Conservation (phyloP, 2,113 vertebrate genomes). For the Electrona antarctica region DNA sequence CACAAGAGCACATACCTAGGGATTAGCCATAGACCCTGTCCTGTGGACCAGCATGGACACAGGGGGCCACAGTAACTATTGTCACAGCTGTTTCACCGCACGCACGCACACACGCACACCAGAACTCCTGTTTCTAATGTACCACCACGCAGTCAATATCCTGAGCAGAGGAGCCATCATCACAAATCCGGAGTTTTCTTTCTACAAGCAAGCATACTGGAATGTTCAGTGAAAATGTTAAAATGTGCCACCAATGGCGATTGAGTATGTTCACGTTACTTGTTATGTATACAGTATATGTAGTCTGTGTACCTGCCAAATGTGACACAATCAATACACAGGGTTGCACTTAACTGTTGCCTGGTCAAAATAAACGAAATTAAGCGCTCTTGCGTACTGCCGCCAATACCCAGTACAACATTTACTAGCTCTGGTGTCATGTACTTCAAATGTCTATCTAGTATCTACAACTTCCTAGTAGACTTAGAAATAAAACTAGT, state of each 20-base stretch:
- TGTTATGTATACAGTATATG: neutral
- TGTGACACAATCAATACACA: neutral
- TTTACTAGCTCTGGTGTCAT: too few relatives aligned
- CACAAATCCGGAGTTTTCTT: neutral
- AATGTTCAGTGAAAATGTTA: neutral
- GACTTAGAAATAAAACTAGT: too few relatives aligned
- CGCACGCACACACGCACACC: slow-evolving; percentile 17
- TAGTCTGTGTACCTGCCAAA: neutral
- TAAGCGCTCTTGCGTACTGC: too few relatives aligned
- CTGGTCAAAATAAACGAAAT: neutral
- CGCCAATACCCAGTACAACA: too few relatives aligned
- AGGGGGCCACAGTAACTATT: slow-evolving; percentile 58
- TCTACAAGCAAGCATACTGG: neutral
- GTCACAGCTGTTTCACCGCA: slow-evolving; percentile 57
- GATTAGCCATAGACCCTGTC: slow-evolving; percentile 66
- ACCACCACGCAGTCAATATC: neutral
- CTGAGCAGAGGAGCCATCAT: neutral
- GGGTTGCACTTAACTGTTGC: neutral
- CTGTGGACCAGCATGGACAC: slow-evolving; percentile 52
- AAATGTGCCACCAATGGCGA: neutral
- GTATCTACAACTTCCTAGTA: too few relatives aligned
- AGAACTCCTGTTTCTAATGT: slow-evolving; percentile 28
- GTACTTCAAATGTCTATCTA: too few relatives aligned
- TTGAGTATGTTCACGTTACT: neutral
- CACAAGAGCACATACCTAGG: slow-evolving; percentile 67